Evolutionary conservation across 2,113 vertebrate genomes (phyloP).

Genomic region (Clinocottus analis): DNA sequence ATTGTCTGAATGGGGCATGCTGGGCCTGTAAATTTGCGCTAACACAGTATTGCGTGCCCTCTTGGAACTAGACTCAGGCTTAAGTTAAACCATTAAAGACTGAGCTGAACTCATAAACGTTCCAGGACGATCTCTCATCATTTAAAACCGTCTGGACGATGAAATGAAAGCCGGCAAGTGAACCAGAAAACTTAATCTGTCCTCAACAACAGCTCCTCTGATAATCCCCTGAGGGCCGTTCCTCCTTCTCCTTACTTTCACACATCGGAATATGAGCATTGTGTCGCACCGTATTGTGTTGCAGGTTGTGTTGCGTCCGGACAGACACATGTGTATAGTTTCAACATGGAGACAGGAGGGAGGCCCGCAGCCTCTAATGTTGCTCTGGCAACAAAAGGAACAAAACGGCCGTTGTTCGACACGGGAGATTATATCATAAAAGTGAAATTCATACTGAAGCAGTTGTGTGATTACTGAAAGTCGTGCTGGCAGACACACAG

Average conservation of each 20-base stretch:
- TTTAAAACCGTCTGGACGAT: conserved; percentile 18
- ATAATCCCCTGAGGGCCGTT: conserved; percentile 42
- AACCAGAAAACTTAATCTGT: conserved; percentile 63
- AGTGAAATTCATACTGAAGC: conserved; percentile 70
- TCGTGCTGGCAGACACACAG: conserved; percentile 51
- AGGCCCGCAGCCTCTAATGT: conserved; percentile 62
- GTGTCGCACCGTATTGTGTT: conserved; percentile 49
- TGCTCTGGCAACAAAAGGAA: conserved; percentile 73
- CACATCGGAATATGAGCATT: conserved; percentile 35
- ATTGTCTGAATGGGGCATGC: too few species aligned
- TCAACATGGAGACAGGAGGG: too few species aligned
- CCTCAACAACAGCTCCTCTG: conserved; percentile 44
- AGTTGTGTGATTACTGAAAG: conserved; percentile 73
- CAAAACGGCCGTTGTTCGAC: conserved; percentile 72
- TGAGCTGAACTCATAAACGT: conserved; percentile 12
- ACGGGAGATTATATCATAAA: conserved; percentile 77
- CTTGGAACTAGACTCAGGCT: background rate
- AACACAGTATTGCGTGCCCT: conserved; percentile 2
- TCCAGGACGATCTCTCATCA: background rate
- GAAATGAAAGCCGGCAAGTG: conserved; percentile 55
- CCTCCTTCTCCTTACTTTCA: conserved; percentile 36
- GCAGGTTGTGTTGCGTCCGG: conserved; percentile 37
- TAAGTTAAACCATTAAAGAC: conserved; percentile 11
- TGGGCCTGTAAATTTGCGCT: too few species aligned
- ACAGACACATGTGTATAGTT: conserved; percentile 39